Percentiles rank a stretch among this genome's conserved stretches.
Evolutionary conservation across 2,797 vertebrate species (phyloP).

Genomic region (Thaleichthys pacificus): DNA sequence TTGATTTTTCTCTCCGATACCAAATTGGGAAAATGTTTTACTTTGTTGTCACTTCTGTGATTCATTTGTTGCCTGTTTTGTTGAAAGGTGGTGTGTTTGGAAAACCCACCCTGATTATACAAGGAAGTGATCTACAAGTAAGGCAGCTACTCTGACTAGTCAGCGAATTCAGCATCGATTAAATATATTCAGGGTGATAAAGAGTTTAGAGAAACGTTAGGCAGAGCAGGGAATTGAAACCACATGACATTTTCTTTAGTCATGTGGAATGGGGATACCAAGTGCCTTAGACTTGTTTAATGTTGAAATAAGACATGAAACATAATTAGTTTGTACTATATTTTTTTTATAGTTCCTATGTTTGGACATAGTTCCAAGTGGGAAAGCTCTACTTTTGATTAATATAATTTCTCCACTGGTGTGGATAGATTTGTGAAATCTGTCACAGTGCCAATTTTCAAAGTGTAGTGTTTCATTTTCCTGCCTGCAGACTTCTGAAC

Average conservation of each 20-base stretch:
- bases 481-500: slow-evolving; percentile 18
- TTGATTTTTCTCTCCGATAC: background rate
- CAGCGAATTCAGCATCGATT: background rate
- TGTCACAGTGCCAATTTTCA: background rate
- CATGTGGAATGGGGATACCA: background rate
- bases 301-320: background rate
- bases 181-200: background rate
- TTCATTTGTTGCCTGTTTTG: slow-evolving; percentile 31
- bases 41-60: slow-evolving; percentile 25
- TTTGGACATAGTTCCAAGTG: background rate
- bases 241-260: background rate
- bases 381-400: background rate
- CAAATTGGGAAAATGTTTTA: slow-evolving; percentile 13
- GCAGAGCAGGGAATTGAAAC: background rate
- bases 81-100: background rate
- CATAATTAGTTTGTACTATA: background rate
- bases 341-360: background rate
- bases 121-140: slow-evolving; percentile 1
- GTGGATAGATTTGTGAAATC: background rate
- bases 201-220: background rate
- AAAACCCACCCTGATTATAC: background rate
- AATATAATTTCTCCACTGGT: background rate
- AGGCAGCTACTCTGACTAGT: slow-evolving; percentile 7
- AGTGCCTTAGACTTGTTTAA: slow-evolving; percentile 8
- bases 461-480: slow-evolving; percentile 8